Percentiles rank a stretch among this genome's conserved stretches.
Conservation (phyloP, 1,140 invertebrate genomes). For the Dendroctonus ponderosae region DNA sequence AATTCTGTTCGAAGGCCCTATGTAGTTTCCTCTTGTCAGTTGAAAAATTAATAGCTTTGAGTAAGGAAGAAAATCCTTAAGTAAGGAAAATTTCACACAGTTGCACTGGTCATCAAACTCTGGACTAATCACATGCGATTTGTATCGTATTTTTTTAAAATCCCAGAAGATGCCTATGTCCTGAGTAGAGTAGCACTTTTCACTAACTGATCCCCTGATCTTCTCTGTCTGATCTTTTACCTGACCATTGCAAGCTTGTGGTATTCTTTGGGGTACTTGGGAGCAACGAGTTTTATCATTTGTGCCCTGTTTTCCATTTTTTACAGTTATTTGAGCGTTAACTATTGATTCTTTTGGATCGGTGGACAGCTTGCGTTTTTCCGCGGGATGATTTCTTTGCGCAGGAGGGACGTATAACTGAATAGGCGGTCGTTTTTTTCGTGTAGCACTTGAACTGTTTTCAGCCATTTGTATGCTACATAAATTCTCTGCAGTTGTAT, state of each 20-base stretch:
- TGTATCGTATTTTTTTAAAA: not conserved
- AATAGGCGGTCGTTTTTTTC: slow-evolving; percentile 39
- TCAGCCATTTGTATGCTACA: slow-evolving; percentile 33
- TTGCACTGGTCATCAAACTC: slow-evolving; percentile 13
- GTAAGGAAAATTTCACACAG: slow-evolving; percentile 15
- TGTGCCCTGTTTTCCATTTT: not conserved
- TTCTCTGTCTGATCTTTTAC: no score
- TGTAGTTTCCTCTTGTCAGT: slow-evolving; percentile 11
- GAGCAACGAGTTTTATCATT: not conserved
- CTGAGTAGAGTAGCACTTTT: slow-evolving; percentile 15
- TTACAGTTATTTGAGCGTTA: not conserved
- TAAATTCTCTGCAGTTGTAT: slow-evolving; percentile 13
- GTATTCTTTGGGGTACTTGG: not conserved
- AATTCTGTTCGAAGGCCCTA: no score
- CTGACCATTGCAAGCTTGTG: not conserved
- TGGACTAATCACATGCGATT: not conserved
- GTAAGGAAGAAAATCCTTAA: slow-evolving; percentile 20
- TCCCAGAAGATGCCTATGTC: slow-evolving; percentile 7
- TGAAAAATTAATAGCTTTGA: slow-evolving; percentile 23
- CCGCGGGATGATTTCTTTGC: slow-evolving; percentile 34
- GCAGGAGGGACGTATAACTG: slow-evolving; percentile 46
- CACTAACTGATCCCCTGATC: no score
- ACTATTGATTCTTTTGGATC: no score
- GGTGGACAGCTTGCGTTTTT: no score
- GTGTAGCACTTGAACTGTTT: slow-evolving; percentile 17